Evolutionary conservation across 2,797 vertebrate genomes (phyloP).

Genomic region (Phoeniculus purpureus): DNA sequence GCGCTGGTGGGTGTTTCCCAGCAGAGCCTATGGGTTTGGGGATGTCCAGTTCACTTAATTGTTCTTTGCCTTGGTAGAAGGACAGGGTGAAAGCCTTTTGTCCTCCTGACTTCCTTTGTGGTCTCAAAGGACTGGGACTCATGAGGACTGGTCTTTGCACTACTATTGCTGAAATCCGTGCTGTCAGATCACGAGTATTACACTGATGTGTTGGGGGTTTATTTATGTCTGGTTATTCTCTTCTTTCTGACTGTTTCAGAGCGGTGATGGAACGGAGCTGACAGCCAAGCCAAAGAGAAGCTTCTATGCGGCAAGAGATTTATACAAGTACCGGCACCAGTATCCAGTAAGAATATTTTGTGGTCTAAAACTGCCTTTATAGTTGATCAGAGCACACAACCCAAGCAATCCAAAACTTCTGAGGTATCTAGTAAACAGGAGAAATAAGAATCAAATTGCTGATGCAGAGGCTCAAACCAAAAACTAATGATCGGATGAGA

Average conservation of each 20-base stretch:
- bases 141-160: neutral
- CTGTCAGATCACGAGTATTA: neutral
- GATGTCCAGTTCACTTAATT: too few species aligned
- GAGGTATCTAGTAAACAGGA: neutral
- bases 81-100: too few species aligned
- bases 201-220: neutral
- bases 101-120: too few species aligned
- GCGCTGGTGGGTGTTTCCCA: too few species aligned
- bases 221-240: neutral
- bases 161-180: neutral
- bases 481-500: too few species aligned
- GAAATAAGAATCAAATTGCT: neutral
- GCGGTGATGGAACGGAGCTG: conserved; percentile 82
- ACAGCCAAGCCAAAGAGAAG: conserved; percentile 94
- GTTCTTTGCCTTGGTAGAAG: too few species aligned
- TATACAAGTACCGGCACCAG: conserved; percentile 97
- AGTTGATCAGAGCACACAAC: neutral
- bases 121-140: too few species aligned
- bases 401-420: neutral
- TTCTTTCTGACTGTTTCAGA: conserved; percentile 77
- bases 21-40: too few species aligned
- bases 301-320: conserved; percentile 95
- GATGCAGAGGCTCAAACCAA: neutral
- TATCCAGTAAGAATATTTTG: conserved; percentile 88
- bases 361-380: neutral